Base-by-base conservation (phyloP, 2,888 invertebrate genomes). In the Spodoptera picta region DNA sequence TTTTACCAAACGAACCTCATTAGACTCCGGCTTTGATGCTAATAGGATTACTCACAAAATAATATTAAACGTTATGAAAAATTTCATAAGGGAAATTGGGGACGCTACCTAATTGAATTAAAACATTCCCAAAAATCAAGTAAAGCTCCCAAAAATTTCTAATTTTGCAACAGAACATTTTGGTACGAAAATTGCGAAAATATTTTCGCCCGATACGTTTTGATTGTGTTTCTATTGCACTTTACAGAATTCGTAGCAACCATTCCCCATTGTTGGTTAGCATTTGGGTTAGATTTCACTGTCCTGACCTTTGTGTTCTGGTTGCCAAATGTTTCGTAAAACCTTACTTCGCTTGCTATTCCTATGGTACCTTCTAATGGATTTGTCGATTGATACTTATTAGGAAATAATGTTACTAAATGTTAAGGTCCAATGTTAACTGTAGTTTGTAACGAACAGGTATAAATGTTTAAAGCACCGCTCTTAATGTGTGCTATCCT, bases 271-370 rank as follows among this genome's bases (percentile, higher is more conserved):
- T 80, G 82, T 80, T 75, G 71, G 44, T 14, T 58, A 46, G 51
- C 65, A 72, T 78, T 81, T 73, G 69, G 73, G 67, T 77, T 82
- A 77, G 77, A 79, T 87, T 87, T 85, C 86, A 81, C 84, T 83
- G 79, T 75, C 79, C 65, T 86, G 88, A 91, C 90, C 91, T 91
- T 90, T 91, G 66, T 56, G 63, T 81, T 78, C 75, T 78, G 75
- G 77, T 86, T 85, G 84, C 83, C 79, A 77, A 83, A 81, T 72
- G 80, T 90, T 90, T 88, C 89, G 87, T 83, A 87, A 90, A 84
- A 80, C 75, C 73, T 81, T 80, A 82, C 82, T 83, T 85, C 84
- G 83, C 70, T 79, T 82, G 36, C 36, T 36, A 83, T 82, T 83
- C 84, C 9, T 82, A 85, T 83, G 81, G 80, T 81, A 60, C 58